These are phyloP conservation scores for Origma solitaria DNA, from an alignment of 2,113 vertebrate genomes.

Conservation along the genomic window DNA sequence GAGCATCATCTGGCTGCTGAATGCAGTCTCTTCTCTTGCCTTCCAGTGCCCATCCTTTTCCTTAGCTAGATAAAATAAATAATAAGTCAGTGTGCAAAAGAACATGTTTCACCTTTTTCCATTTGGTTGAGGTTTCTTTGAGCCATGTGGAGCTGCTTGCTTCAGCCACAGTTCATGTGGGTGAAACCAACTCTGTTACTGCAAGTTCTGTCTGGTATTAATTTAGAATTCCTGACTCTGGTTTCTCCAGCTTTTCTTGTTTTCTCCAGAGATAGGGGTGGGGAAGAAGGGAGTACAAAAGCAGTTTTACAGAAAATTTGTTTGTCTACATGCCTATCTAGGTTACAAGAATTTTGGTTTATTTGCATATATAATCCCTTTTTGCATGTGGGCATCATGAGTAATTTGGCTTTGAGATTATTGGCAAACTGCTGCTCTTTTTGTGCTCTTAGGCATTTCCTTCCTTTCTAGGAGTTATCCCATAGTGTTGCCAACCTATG, in stretches of 20 bases:
- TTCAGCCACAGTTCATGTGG: neutral
- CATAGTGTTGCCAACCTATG: neutral
- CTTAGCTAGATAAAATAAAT: neutral
- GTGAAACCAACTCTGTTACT: neutral
- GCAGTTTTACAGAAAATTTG: neutral
- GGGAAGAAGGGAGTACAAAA: neutral
- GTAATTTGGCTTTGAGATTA: neutral
- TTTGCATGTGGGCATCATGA: neutral
- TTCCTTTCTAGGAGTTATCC: neutral
- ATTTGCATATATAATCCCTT: neutral
- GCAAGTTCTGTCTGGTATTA: neutral
- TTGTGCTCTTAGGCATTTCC: neutral
- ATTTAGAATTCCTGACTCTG: neutral
- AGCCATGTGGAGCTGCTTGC: neutral
- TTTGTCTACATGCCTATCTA: neutral
- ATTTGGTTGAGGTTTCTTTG: neutral
- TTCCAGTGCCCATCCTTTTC: neutral
- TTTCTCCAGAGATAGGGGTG: neutral
- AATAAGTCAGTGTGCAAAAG: neutral
- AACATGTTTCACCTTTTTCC: neutral
- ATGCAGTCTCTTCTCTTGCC: neutral
- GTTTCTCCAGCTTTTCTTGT: neutral
- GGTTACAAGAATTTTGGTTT: neutral
- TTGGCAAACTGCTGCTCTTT: neutral
- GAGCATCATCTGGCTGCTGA: neutral